Evolutionary conservation across 2,888 invertebrate species (phyloP).

Genomic region (Laspeyria flexula): DNA sequence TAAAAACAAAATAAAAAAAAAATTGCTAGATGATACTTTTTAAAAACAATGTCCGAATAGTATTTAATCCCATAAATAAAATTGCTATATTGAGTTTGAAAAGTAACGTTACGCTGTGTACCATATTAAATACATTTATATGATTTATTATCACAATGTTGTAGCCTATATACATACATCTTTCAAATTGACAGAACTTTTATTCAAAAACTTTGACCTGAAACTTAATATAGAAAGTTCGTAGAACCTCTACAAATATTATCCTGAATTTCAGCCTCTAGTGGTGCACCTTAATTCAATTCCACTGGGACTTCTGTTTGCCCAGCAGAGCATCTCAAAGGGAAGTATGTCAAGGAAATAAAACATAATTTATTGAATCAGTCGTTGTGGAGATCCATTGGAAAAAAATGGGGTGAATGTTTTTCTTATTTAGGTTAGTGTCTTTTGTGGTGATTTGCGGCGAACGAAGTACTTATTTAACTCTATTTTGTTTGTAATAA

Average conservation of each 20-base stretch:
- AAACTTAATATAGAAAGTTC: too few relatives aligned
- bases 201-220: not conserved
- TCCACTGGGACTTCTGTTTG: conserved; percentile 5
- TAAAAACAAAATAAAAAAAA: too few relatives aligned
- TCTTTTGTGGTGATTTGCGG: not conserved
- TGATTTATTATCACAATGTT: too few relatives aligned
- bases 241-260: not conserved
- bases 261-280: not conserved
- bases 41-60: too few relatives aligned
- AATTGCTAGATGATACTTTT: too few relatives aligned
- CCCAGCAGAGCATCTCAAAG: conserved; percentile 2
- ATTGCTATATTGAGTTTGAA: too few relatives aligned
- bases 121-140: too few relatives aligned
- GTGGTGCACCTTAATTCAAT: conserved; percentile 10
- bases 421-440: conserved; percentile 9
- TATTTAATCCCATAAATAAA: too few relatives aligned
- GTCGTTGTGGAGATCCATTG: conserved; percentile 3
- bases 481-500: not conserved
- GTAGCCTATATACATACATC: not conserved
- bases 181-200: too few relatives aligned
- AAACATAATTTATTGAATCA: conserved; percentile 21
- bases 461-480: not conserved
- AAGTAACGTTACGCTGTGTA: too few relatives aligned
- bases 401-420: conserved; percentile 5
- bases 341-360: conserved; percentile 10